These are phyloP conservation scores for Geodia barretti DNA, from an alignment of 37 sponge, comb jelly and placozoan genomes.

Conservation along the genomic window DNA sequence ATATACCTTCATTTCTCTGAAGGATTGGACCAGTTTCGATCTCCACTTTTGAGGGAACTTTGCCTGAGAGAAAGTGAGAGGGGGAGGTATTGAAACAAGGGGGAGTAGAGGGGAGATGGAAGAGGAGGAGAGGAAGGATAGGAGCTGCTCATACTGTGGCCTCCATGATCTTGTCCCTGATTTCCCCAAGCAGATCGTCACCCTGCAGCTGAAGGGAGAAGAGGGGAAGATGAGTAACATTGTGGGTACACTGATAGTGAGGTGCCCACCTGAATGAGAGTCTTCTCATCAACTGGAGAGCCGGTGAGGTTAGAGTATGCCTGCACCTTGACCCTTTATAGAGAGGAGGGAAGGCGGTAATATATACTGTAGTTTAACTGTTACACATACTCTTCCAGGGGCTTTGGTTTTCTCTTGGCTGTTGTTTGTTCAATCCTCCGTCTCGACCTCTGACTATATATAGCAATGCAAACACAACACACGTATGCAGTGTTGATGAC, in stretches of 20 bases:
- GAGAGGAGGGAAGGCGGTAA: neutral
- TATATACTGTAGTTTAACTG: neutral
- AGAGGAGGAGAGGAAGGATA: neutral
- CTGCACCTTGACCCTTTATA: conserved; percentile 8
- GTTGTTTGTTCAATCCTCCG: neutral
- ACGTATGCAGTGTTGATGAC: neutral
- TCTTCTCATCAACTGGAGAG: conserved; percentile 34
- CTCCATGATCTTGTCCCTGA: conserved; percentile 12
- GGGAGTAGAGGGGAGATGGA: too few relatives aligned
- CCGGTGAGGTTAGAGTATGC: conserved; percentile 9
- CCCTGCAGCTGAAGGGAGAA: conserved; percentile 18
- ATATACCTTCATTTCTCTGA: conserved; percentile 11
- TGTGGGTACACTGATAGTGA: neutral
- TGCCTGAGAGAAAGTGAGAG: neutral
- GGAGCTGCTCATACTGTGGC: conserved; percentile 7
- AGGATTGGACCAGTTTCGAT: conserved; percentile 8
- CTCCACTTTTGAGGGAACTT: conserved; percentile 35
- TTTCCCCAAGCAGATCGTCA: conserved; percentile 12
- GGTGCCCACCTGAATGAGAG: conserved; percentile 20
- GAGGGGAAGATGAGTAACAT: too few relatives aligned
- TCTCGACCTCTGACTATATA: neutral
- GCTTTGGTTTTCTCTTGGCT: conserved; percentile 7
- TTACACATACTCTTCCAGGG: conserved; percentile 1
- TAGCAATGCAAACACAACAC: neutral
- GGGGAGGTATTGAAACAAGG: neutral